Evolutionary conservation across 2,113 vertebrate species (phyloP).

Genomic region (Aspidoscelis tigris): DNA sequence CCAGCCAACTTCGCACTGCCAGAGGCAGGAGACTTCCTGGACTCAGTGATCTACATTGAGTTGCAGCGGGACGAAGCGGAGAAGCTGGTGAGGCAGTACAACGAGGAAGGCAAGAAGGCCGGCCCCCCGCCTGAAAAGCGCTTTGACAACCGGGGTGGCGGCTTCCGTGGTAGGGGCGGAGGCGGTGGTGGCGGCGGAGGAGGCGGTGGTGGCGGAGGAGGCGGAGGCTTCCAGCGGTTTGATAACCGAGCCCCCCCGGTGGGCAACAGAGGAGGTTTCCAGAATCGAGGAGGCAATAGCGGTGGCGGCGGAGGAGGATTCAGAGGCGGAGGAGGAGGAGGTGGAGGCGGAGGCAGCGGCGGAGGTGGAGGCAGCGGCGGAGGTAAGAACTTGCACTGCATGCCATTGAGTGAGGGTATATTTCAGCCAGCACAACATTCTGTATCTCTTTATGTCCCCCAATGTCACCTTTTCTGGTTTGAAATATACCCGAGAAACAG

Average conservation of each 20-base stretch:
- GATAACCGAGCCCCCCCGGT: conserved; percentile 79
- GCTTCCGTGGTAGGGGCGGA: conserved; percentile 80
- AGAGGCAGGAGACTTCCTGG: conserved; percentile 87
- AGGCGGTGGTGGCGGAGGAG: conserved; percentile 56
- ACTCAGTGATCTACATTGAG: conserved; percentile 84
- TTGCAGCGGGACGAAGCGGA: conserved; percentile 86
- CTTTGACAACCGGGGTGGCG: conserved; percentile 83
- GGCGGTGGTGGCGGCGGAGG: conserved; percentile 60
- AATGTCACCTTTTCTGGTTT: too few relatives aligned
- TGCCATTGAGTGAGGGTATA: too few relatives aligned
- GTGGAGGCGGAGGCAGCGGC: background rate
- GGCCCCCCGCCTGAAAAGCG: conserved; percentile 90
- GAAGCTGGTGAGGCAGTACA: conserved; percentile 86
- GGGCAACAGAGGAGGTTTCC: conserved; percentile 75
- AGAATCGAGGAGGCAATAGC: conserved; percentile 76
- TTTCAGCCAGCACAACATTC: too few relatives aligned
- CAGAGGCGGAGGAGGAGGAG: background rate
- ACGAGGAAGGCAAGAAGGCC: conserved; percentile 88
- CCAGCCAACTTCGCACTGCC: conserved; percentile 90
- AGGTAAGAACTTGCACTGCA: too few relatives aligned
- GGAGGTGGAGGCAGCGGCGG: too few relatives aligned
- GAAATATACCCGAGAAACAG: too few relatives aligned
- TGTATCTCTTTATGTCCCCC: too few relatives aligned
- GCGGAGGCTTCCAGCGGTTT: conserved; percentile 81
- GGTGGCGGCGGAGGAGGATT: background rate